Percentiles rank a stretch among this genome's conserved stretches.
phyloP scores from a whole-genome alignment of 2,888 invertebrate genomes.

The Rhorus exstirpatorius region DNA sequence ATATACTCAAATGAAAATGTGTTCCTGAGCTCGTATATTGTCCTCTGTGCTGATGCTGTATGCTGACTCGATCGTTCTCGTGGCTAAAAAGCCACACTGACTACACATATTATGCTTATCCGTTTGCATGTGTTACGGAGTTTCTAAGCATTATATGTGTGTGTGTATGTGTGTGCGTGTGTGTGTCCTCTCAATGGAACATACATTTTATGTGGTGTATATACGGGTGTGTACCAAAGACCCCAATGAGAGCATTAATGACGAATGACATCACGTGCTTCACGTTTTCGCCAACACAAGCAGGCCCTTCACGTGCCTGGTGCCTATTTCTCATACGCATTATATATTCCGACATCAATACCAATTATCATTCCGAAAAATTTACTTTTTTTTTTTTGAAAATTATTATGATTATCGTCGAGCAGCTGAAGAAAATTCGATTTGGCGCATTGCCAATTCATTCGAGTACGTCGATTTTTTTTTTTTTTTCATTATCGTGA shows the following conservation, averaged over 20 bases:
- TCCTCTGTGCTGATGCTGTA: neutral
- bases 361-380: slow-evolving; percentile 8
- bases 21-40: slow-evolving; percentile 35
- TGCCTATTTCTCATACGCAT: too few species aligned
- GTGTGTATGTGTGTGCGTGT: neutral
- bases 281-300: slow-evolving; percentile 4
- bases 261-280: slow-evolving; percentile 76
- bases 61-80: slow-evolving; percentile 35
- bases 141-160: slow-evolving; percentile 23
- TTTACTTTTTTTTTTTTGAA: neutral
- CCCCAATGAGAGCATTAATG: slow-evolving; percentile 75
- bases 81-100: slow-evolving; percentile 39
- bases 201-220: slow-evolving; percentile 26
- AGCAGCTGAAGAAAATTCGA: too few species aligned
- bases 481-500: too few species aligned
- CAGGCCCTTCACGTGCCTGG: neutral
- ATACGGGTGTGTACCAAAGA: slow-evolving; percentile 23
- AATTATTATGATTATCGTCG: too few species aligned
- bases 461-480: too few species aligned
- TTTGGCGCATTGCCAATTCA: too few species aligned
- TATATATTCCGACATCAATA: neutral
- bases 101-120: too few species aligned
- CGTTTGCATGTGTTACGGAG: too few species aligned
- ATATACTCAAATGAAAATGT: neutral
- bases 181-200: neutral